These are phyloP conservation scores for Drosophila kanekoi DNA, from an alignment of 2,888 invertebrate species.

Conservation along the genomic window DNA sequence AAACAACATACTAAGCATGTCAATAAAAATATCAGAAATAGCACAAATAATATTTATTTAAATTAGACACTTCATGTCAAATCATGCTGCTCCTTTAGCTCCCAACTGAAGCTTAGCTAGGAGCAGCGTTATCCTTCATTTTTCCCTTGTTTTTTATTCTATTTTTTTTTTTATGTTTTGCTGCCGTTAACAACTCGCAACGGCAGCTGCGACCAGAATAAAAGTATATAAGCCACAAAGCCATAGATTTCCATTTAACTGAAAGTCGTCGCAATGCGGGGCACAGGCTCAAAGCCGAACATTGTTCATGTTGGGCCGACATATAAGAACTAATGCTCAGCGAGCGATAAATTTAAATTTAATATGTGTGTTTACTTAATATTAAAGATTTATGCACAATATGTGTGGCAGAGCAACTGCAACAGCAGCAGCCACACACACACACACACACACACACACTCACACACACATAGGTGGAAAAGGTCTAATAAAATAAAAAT, in stretches of 20 bases:
- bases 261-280: conserved; percentile 60
- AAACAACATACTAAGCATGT: too few species aligned
- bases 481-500: conserved; percentile 73
- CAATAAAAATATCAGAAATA: not conserved
- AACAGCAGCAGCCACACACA: conserved; percentile 36
- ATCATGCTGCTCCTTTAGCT: not conserved
- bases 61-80: not conserved
- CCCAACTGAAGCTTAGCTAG: not conserved
- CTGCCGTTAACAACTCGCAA: conserved; percentile 5
- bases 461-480: conserved; percentile 43
- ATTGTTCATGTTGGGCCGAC: conserved; percentile 32
- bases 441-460: not conserved
- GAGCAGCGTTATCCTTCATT: conserved; percentile 22
- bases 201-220: conserved; percentile 16
- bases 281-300: conserved; percentile 42
- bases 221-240: conserved; percentile 61
- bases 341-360: conserved; percentile 74
- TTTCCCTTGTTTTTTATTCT: not conserved
- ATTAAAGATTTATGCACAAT: conserved; percentile 76
- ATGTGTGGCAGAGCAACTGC: conserved; percentile 50
- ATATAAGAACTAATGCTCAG: conserved; percentile 61
- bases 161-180: too few species aligned
- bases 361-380: conserved; percentile 75
- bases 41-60: not conserved
- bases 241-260: conserved; percentile 77